Percentiles rank a stretch among this genome's conserved stretches.
Evolutionary conservation across 2,797 vertebrate species (phyloP).

Genomic region (Enteromius paludinosus): DNA sequence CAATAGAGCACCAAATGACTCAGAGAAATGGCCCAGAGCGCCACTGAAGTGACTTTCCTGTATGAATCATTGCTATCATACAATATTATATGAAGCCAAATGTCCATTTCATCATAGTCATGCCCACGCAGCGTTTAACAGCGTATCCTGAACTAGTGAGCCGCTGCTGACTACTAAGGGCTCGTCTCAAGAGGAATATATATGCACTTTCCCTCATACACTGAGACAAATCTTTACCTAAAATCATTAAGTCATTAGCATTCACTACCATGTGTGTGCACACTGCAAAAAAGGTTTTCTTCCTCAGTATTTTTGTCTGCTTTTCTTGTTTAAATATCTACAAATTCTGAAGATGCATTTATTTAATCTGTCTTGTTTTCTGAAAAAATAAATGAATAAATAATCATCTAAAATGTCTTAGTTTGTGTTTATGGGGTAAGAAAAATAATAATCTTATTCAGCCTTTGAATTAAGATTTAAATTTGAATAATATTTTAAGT

Average conservation of each 20-base stretch:
- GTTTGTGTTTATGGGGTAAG: too few relatives aligned
- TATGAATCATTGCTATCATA: constrained; percentile 12
- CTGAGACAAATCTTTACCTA: neutral
- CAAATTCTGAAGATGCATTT: too few relatives aligned
- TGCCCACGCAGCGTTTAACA: constrained; percentile 13
- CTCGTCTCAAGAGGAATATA: neutral
- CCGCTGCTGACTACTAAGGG: neutral
- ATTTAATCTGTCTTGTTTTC: too few relatives aligned
- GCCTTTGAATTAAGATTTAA: too few relatives aligned
- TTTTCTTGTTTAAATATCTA: too few relatives aligned
- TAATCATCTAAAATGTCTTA: too few relatives aligned
- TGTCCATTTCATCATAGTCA: constrained; percentile 12
- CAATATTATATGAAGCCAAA: neutral
- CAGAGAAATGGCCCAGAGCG: neutral
- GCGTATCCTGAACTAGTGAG: neutral
- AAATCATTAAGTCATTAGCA: neutral
- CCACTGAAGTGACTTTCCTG: neutral
- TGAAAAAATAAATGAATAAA: too few relatives aligned
- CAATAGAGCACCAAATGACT: constrained; percentile 8
- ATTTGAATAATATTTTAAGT: too few relatives aligned
- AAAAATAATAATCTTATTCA: too few relatives aligned
- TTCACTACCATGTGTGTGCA: neutral
- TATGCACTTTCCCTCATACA: neutral
- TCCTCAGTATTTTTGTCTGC: too few relatives aligned
- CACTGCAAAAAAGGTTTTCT: too few relatives aligned